Conservation (phyloP, 1,140 invertebrate species). For the Camponotus vicinus region DNA sequence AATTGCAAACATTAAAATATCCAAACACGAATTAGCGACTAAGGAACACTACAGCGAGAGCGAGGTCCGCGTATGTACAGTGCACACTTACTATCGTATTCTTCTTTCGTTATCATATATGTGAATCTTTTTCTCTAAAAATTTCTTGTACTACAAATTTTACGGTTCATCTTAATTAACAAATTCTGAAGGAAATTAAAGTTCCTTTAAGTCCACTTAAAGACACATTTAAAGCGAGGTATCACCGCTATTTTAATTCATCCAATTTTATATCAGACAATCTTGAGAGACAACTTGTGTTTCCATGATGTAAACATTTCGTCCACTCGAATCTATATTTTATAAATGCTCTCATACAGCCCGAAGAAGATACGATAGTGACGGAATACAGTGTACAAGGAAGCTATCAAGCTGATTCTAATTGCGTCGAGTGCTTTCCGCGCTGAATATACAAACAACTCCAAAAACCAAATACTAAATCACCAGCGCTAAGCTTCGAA, state of each 20-base stretch:
- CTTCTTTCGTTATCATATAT: background rate
- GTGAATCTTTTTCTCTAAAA: background rate
- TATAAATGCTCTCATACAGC: background rate
- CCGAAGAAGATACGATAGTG: constrained; percentile 27
- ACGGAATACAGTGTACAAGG: constrained; percentile 11
- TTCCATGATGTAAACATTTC: background rate
- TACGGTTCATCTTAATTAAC: background rate
- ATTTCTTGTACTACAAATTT: background rate
- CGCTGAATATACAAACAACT: constrained; percentile 26
- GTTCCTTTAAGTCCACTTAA: background rate
- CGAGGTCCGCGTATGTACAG: background rate
- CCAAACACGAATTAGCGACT: constrained; percentile 34
- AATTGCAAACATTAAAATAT: constrained; percentile 48
- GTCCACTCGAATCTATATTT: background rate
- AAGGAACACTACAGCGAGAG: constrained; percentile 30
- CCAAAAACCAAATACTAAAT: constrained; percentile 33
- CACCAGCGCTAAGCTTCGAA: constrained; percentile 38
- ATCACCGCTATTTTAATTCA: background rate
- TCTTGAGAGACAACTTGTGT: background rate
- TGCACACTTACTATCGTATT: constrained; percentile 19
- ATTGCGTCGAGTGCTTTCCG: constrained; percentile 27
- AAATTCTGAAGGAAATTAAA: background rate
- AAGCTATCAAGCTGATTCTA: constrained; percentile 54
- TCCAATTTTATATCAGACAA: background rate
- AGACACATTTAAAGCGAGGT: background rate